Evolutionary conservation across 2,797 vertebrate genomes (phyloP), one percentile per base, ranked within the genome.

Genomic region (Furcifer pardalis): DNA sequence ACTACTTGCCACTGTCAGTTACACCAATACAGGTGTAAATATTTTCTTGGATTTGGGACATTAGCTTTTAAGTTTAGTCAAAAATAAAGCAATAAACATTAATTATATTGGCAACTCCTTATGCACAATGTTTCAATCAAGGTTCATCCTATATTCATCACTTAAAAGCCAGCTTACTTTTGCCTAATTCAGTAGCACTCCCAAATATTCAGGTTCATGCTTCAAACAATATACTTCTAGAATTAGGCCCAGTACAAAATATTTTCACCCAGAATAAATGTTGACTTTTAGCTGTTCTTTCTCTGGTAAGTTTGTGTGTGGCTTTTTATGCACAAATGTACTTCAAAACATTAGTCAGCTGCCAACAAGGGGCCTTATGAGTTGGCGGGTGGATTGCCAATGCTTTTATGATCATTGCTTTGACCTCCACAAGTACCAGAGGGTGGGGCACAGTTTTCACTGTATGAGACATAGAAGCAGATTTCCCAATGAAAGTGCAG

Each of bases 61-160:
- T 8, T 49, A 12, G 46, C 46, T 49, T 49, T 49, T n/a, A 77
- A 59, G 13, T 77, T 59, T 27, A 12, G 0, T 56, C 52, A 60
- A 4, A 1, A 81, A 60, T 86, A 52, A 84, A 77, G 84, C 7
- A 40, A 85, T 2, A 68, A 73, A 17, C 46, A 62, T 75, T 37
- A 13, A 60, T 74, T 52, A 65, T 79, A n/a, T 1, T 12, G 0
- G 79, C 44, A 82, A n/a, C 1, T 3, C 46, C 44, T 30, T 30
- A 6, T 30, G 42, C 23, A 73, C 30, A 27, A 49, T 30, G 30
- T 74, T 12, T 5, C 3, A 23, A 40, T 30, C 27, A 72, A 44
- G 69, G 44, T 21, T 73, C 42, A 73, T 49, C 10, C 17, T 5
- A 10, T 49, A 32, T 35, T 63, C 2, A 10, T 60, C 13, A 17